Evolutionary conservation across 2,888 invertebrate genomes (phyloP), one percentile per base, ranked within the genome.

Genomic region (Leptinotarsa tumamoca): DNA sequence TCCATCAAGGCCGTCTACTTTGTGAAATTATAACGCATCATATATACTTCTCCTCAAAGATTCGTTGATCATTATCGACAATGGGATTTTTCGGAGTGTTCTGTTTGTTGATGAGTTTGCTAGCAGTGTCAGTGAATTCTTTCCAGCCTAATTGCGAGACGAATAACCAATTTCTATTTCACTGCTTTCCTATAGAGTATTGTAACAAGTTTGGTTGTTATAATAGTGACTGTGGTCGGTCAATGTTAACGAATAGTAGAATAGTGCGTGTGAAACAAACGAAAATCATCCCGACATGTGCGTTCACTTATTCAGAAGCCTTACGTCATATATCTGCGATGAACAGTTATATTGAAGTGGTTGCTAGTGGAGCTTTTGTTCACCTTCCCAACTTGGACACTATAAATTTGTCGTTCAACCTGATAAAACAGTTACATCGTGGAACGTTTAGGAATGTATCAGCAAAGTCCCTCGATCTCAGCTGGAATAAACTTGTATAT

Each of bases 401-500:
- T 67, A 78, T 80, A 51, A 27, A 71, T 67, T 71, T 80, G 21
- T 58, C 73, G 1, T 78, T 73, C 56, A 80, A 80, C 54, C 21
- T 18, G 10, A 80, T 80, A 27, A 74, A 49, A 33, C 77, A 80
- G 67, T 15, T 80, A 17, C 68, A 75, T 43, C 51, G 75, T 13
- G 77, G 68, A 21, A 72, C 71, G 33, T 80, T 80, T 71, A 71
- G 74, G 50, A 77, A 80, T 33, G 74, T 80, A 4, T 69, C 73
- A 4, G 72, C 67, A 2, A 49, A 54, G 23, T 43, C 68, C 18
- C 63, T 80, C 18, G 78, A 80, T 54, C 72, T 80, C 23, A 80
- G 80, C 66, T 80, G 80, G 80, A 80, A 80, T 27, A 78, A 75
- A 63, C 72, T 80, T 33, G 66, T 72, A 51, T 80, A 74, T 56